Conservation (phyloP, 2,888 invertebrate genomes). For the Lucinisca nassula region DNA sequence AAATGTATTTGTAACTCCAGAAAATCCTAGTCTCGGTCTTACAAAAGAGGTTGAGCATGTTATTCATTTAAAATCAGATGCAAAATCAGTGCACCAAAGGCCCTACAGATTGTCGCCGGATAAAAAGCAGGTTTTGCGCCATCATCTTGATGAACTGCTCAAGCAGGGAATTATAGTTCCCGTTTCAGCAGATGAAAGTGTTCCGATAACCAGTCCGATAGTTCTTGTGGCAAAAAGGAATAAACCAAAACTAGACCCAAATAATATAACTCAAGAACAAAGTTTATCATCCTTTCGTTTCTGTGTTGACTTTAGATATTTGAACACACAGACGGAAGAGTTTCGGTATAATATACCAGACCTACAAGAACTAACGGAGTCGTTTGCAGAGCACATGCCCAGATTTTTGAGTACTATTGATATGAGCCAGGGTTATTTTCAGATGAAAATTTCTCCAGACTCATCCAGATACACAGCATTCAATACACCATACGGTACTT, state of each 20-base stretch:
- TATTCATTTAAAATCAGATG: no score
- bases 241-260: background rate
- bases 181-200: background rate
- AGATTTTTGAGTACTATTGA: no score
- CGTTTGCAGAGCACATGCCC: slow-evolving; percentile 20
- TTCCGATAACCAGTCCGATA: slow-evolving; percentile 16
- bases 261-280: background rate
- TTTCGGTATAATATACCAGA: slow-evolving; percentile 37
- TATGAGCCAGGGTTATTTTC: slow-evolving; percentile 19
- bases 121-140: background rate
- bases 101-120: no score
- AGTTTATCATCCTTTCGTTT: slow-evolving; percentile 34
- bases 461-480: slow-evolving; percentile 60
- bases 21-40: no score
- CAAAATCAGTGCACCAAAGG: no score
- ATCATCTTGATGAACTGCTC: background rate
- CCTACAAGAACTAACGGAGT: slow-evolving; percentile 44
- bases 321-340: slow-evolving; percentile 41
- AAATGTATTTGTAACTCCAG: no score
- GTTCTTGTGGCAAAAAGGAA: no score
- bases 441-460: slow-evolving; percentile 38
- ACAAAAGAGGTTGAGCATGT: no score
- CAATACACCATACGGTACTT: slow-evolving; percentile 63
- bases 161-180: background rate
- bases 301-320: slow-evolving; percentile 40